Base-by-base conservation (phyloP, 1,140 invertebrate species). In the Ylistrum balloti region DNA sequence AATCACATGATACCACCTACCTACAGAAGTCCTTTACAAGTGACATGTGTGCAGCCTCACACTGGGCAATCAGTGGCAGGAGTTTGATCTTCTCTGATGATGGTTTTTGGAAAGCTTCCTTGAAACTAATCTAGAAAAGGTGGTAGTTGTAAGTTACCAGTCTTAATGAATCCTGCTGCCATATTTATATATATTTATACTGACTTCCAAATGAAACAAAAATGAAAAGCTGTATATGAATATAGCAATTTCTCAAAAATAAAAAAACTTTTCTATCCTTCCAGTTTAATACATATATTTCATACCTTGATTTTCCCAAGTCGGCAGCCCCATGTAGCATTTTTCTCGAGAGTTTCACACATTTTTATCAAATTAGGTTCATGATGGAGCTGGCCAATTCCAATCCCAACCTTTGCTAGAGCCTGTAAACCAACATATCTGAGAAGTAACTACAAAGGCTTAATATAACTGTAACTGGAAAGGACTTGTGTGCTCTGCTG, bases 231-330 rank as follows among this genome's bases (percentile, higher is more conserved):
- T n/a, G n/a, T n/a, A n/a, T n/a, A n/a, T n/a, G n/a, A n/a, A n/a
- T n/a, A n/a, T n/a, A n/a, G n/a, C n/a, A n/a, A n/a, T 13, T 38
- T 38, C 35, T 13, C 13, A 38, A 38, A 38, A 38, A 38, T 13
- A 38, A 7, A 7, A 38, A 7, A 38, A 38, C 35, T 7, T n/a
- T n/a, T 38, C 35, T 7, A 38, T 38, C 35, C 35, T 38, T 13
- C 35, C 13, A 5, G 13, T 13, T 13, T 38, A 7, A 38, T 38
- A 5, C 35, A 38, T 5, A 38, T 38, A 38, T 7, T 38, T 38
- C 35, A 38, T 88, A 95, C 94, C 94, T 95, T 95, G 34, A 94
- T 88, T 93, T 95, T 95, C 33, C 89, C 90, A 15, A 95, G 93
- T 35, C 92, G 93, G 74, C 93, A 89, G n/a, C 94, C 94, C 95